Conservation (phyloP, 2,113 vertebrate species). For the Cinclus mexicanus region DNA sequence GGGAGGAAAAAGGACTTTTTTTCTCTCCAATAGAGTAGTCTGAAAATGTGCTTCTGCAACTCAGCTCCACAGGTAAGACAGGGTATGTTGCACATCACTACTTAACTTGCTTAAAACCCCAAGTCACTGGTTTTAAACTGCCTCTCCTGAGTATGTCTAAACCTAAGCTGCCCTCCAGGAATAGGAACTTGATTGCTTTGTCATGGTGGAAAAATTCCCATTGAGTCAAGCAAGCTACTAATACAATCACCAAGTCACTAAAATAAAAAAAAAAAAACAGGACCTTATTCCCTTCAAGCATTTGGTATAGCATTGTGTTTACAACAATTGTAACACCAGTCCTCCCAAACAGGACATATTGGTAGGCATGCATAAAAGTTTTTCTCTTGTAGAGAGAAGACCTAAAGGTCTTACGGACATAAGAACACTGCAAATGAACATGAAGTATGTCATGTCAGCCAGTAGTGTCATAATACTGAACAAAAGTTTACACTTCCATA, state of each 20-base stretch:
- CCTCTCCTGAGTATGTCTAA: constrained; percentile 61
- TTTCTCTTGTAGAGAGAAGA: constrained; percentile 89
- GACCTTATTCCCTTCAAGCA: constrained; percentile 75
- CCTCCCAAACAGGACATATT: constrained; percentile 55
- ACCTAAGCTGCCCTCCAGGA: constrained; percentile 23
- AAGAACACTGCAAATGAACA: constrained; percentile 71
- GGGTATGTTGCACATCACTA: not conserved
- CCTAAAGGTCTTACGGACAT: constrained; percentile 80
- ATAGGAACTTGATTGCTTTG: constrained; percentile 28
- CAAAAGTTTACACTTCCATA: not conserved
- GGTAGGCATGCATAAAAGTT: constrained; percentile 78
- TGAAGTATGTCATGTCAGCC: constrained; percentile 9
- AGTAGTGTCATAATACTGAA: constrained; percentile 75
- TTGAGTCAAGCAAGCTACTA: constrained; percentile 66
- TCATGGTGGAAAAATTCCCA: constrained; percentile 39
- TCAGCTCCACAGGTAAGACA: constrained; percentile 39
- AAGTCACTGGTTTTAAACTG: constrained; percentile 24
- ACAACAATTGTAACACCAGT: constrained; percentile 51
- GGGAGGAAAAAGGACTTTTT: not conserved
- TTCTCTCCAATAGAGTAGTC: not conserved
- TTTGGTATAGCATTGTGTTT: constrained; percentile 65
- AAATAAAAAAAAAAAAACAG: not conserved
- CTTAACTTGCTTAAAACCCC: not conserved
- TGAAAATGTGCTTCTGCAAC: constrained; percentile 70
- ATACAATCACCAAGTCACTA: constrained; percentile 83